phyloP scores from a whole-genome alignment of 2,797 vertebrate genomes.

The Pangasius krempfi region DNA sequence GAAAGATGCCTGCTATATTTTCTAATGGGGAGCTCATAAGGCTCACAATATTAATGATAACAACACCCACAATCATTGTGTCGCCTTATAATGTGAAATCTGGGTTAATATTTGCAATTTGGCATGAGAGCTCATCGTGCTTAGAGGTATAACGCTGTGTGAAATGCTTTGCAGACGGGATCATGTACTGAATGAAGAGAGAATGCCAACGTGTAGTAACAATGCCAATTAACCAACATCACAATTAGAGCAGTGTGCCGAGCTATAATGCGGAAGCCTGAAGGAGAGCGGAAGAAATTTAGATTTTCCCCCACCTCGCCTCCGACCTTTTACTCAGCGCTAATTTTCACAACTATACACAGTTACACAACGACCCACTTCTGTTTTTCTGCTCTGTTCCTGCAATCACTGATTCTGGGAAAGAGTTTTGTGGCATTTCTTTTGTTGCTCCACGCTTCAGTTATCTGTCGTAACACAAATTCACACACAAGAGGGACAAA shows the following conservation, averaged over 20 bases:
- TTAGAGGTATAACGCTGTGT: background rate
- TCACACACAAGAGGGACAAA: too few relatives aligned
- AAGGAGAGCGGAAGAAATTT: background rate
- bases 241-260: background rate
- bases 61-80: background rate
- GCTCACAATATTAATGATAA: background rate
- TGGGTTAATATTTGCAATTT: background rate
- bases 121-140: background rate
- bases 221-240: background rate
- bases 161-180: background rate
- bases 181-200: background rate
- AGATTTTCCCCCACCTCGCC: background rate
- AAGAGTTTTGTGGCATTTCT: constrained; percentile 24
- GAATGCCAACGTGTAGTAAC: background rate
- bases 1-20: background rate
- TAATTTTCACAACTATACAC: constrained; percentile 57
- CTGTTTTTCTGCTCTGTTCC: constrained; percentile 59
- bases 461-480: background rate
- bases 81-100: background rate
- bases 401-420: constrained; percentile 38
- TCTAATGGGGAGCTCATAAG: background rate
- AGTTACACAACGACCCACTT: constrained; percentile 62
- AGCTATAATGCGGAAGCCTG: background rate
- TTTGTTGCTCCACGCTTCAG: constrained; percentile 12
- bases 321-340: constrained; percentile 58